phyloP scores from a whole-genome alignment of 2,888 invertebrate genomes.

The Atherix ibis region DNA sequence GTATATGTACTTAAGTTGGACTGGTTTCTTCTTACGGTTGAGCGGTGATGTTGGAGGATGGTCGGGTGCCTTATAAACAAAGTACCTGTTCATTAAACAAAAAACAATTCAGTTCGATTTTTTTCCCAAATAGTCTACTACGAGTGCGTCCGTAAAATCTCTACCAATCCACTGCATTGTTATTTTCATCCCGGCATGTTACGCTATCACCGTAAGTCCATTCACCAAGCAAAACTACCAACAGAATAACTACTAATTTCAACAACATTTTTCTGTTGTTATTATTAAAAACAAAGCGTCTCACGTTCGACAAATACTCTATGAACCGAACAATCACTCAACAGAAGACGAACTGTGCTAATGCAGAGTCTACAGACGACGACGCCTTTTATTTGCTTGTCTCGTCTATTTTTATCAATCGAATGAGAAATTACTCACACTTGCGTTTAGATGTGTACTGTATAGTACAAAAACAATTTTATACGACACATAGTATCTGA shows the following conservation, averaged over 20 bases:
- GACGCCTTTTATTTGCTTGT: background rate
- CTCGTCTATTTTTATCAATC: too few species aligned
- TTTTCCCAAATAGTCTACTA: too few species aligned
- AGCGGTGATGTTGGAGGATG: too few species aligned
- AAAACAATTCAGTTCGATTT: background rate
- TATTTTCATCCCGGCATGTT: slow-evolving; percentile 42
- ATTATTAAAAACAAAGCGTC: too few species aligned
- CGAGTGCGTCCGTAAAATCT: too few species aligned
- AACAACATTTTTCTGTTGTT: too few species aligned
- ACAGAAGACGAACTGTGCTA: background rate
- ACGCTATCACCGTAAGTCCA: background rate
- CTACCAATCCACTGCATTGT: slow-evolving; percentile 55
- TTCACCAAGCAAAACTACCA: background rate
- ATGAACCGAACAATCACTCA: background rate
- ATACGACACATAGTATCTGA: too few species aligned
- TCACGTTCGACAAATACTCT: background rate
- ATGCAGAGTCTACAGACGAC: background rate
- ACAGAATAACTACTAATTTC: too few species aligned
- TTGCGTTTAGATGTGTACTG: too few species aligned
- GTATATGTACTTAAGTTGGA: slow-evolving; percentile 54
- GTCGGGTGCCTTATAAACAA: slow-evolving; percentile 65
- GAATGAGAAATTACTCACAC: too few species aligned
- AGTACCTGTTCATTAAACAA: slow-evolving; percentile 47
- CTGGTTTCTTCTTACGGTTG: too few species aligned
- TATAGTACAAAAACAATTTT: too few species aligned